Conservation (phyloP, 2,797 vertebrate genomes). For the Gymnopithys bicolor region DNA sequence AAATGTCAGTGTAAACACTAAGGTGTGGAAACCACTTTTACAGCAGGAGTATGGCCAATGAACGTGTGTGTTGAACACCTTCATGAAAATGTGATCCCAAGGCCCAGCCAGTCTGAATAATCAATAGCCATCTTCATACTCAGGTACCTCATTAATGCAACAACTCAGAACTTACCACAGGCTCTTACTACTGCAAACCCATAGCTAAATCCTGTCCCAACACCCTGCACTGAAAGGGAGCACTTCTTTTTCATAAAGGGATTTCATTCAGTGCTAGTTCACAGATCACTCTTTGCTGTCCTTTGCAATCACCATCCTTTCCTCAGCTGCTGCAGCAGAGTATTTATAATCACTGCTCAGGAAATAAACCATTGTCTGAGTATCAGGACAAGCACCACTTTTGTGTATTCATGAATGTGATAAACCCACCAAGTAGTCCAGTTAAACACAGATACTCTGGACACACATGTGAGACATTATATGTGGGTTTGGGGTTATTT, state of each 20-base stretch:
- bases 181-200: not conserved
- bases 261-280: not conserved
- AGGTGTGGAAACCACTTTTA: not conserved
- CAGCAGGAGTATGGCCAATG: not conserved
- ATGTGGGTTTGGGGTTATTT: not conserved
- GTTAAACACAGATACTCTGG: not conserved
- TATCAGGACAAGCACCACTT: not conserved
- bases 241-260: not conserved
- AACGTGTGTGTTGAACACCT: accelerated
- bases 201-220: accelerated
- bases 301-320: not conserved
- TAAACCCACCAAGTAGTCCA: not conserved
- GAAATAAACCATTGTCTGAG: conserved; percentile 14
- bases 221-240: not conserved
- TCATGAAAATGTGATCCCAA: not conserved
- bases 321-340: not conserved
- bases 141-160: not conserved
- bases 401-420: not conserved
- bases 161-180: not conserved
- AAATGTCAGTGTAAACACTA: accelerated
- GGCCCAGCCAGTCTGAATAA: not conserved
- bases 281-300: not conserved
- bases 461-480: not conserved
- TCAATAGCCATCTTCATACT: not conserved
- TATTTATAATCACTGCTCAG: not conserved